Evolutionary conservation across 1,140 invertebrate genomes (phyloP), one percentile per base, ranked within the genome.

Genomic region (Procambarus clarkii): DNA sequence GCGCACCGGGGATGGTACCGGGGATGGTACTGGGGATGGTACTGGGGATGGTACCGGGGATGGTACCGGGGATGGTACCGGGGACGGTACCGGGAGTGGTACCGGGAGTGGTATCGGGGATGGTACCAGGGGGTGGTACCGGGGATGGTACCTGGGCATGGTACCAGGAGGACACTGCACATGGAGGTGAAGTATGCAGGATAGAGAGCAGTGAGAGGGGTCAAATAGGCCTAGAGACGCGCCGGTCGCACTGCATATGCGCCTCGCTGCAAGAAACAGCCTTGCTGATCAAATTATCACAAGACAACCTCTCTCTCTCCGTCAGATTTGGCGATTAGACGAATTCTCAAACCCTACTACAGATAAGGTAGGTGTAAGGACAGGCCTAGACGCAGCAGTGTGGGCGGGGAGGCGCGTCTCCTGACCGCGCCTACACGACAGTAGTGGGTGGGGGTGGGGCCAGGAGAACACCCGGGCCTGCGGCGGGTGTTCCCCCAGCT

Each of bases 401-500:
- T 34, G 2, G 69, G 34, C 15, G 45, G 46, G 64, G 45, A n/a
- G 69, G 46, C 83, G 83, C 69, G 64, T 74, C 83, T 74, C 83
- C 83, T 24, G 34, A 74, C 83, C 83, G 48, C 18, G 83, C 64
- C 79, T 81, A 74, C 34, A 15, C 69, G 45, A 48, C 46, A 71
- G 83, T 74, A 71, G 83, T 46, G 46, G 83, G 21, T 71, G 69
- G 64, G 60, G 45, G 46, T 69, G 83, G 69, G 74, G 69, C 69
- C 44, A 71, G 69, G 83, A 85, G 83, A 85, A 85, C 83, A 85
- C 83, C 83, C 64, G 18, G 58, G 46, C 18, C n/a, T 5, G 13
- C 4, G 48, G 44, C 44, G 78, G 45, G 79, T 58, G 79, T 81
- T 81, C 79, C 54, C 79, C 79, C 54, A 58, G 79, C 48, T 45